Evolutionary conservation across 2,113 vertebrate species (phyloP).

Genomic region (Oceanites oceanicus): DNA sequence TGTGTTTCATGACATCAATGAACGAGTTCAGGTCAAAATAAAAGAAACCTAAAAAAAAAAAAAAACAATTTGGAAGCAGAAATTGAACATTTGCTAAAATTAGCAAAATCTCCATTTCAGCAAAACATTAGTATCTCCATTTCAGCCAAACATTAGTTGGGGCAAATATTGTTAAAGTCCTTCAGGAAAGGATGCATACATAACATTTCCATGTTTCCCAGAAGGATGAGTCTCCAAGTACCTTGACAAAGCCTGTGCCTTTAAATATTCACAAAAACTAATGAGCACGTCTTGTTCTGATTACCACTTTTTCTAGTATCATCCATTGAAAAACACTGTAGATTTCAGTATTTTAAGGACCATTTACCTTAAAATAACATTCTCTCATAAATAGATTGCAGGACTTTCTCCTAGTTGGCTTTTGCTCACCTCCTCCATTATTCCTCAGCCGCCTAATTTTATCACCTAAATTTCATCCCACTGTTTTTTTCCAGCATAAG

Average conservation of each 20-base stretch:
- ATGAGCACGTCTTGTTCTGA: not conserved
- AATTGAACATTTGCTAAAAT: not conserved
- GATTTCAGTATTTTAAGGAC: not conserved
- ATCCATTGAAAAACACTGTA: not conserved
- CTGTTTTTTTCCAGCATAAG: not conserved
- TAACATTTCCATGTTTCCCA: not conserved
- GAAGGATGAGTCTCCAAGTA: not conserved
- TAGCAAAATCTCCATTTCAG: not conserved
- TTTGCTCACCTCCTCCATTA: not conserved
- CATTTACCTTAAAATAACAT: not conserved
- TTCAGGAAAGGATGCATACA: not conserved
- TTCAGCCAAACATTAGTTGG: not conserved
- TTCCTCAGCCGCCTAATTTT: not conserved
- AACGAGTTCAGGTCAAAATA: not conserved
- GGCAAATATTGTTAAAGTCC: not conserved
- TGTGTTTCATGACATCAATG: not conserved
- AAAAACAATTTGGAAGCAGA: not conserved
- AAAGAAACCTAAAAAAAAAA: not conserved
- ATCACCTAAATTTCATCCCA: conserved; percentile 24
- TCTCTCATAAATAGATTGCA: not conserved
- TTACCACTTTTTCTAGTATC: not conserved
- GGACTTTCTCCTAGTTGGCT: not conserved
- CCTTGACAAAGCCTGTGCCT: not conserved
- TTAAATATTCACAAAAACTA: not conserved
- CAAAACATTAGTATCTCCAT: not conserved